A percentile compares a stretch with the other conserved stretches of the same genome.
phyloP scores from a whole-genome alignment of 1,140 invertebrate species.

The Sitobion miscanthi region DNA sequence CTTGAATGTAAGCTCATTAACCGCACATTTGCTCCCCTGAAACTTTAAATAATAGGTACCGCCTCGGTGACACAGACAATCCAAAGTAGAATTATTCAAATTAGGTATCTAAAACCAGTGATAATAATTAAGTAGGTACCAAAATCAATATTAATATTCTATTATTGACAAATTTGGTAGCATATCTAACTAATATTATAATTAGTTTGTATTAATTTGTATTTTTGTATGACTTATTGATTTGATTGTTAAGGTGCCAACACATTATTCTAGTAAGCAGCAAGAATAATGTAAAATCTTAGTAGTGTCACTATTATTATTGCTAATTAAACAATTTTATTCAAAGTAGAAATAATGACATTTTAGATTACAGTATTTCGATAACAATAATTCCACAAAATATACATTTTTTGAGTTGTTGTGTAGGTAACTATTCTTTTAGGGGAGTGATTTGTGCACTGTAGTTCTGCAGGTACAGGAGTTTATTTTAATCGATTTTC shows the following conservation, averaged over 20 bases:
- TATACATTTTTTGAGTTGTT: not conserved
- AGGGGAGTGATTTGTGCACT: not conserved
- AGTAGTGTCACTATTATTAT: not conserved
- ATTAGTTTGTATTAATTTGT: not conserved
- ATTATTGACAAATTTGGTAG: not conserved
- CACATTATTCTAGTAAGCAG: not conserved
- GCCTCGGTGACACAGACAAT: not conserved
- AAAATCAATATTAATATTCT: not conserved
- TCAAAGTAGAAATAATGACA: not conserved
- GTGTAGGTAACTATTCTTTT: not conserved
- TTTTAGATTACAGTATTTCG: not conserved
- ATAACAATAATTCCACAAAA: not conserved
- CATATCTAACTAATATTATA: not conserved
- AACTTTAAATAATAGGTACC: not conserved
- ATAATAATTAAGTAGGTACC: not conserved
- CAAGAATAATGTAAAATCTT: not conserved
- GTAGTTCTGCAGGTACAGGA: not conserved
- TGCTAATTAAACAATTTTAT: not conserved
- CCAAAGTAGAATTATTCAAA: not conserved
- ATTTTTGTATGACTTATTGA: not conserved
- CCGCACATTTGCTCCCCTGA: not conserved
- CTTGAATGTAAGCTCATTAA: not conserved
- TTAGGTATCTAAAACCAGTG: too few species aligned
- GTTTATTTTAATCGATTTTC: not conserved
- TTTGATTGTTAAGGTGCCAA: not conserved